Percentiles rank a stretch among this genome's conserved stretches.
phyloP scores from a whole-genome alignment of 2,888 invertebrate genomes.

The Deilephila elpenor region DNA sequence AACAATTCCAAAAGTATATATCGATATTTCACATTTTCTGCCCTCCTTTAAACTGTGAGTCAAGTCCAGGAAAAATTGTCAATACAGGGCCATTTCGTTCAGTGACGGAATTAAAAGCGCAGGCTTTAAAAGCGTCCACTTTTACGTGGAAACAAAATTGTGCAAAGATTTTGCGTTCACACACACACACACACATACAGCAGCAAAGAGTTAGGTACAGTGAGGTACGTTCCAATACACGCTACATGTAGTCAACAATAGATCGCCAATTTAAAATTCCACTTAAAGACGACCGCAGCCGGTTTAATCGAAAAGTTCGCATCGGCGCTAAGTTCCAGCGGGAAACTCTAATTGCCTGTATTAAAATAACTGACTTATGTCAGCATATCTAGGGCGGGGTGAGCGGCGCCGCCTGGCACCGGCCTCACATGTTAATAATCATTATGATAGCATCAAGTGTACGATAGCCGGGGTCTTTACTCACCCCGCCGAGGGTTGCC shows the following conservation, averaged over 20 bases:
- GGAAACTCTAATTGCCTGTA: constrained; percentile 81
- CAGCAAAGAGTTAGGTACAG: neutral
- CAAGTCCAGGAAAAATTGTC: neutral
- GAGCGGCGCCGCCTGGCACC: constrained; percentile 76
- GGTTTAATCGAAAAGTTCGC: constrained; percentile 75
- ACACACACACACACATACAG: neutral
- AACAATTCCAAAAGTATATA: neutral
- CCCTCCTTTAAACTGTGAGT: neutral
- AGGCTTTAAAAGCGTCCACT: neutral
- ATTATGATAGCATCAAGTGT: constrained; percentile 84
- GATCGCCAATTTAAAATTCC: constrained; percentile 73
- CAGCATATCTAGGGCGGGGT: constrained; percentile 80
- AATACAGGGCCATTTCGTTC: neutral
- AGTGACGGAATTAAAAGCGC: neutral
- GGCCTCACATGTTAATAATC: constrained; percentile 84
- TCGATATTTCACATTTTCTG: neutral
- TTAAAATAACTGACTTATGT: constrained; percentile 84
- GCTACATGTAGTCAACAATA: constrained; percentile 23
- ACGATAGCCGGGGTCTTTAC: constrained; percentile 74
- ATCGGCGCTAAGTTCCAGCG: constrained; percentile 63
- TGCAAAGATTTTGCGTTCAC: constrained; percentile 7
- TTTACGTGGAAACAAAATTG: neutral
- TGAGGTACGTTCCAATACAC: neutral
- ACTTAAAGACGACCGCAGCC: constrained; percentile 81
- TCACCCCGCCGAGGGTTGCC: constrained; percentile 45